Evolutionary conservation across 2,797 vertebrate genomes (phyloP), one percentile per base, ranked within the genome.

Genomic region (Halcyon badia): DNA sequence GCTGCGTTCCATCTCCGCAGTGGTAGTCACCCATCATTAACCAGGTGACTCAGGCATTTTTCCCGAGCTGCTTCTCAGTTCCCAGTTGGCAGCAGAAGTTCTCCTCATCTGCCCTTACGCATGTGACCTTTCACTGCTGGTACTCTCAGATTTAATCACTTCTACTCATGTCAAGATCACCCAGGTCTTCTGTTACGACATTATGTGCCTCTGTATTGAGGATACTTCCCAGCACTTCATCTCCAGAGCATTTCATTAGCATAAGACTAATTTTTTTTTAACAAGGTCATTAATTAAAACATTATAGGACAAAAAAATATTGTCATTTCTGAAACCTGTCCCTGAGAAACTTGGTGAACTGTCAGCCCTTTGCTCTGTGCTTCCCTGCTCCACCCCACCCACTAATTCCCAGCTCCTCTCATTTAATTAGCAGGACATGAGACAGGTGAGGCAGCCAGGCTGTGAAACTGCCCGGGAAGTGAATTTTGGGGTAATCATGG

Each of bases 231-330:
- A 89, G 48, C 25, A 49, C 44, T 89, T 51, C 18, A 3, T 77
- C 89, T 92, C 82, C 78, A 68, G 82, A 87, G 75, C 33, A 70
- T 71, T 94, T 89, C 66, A 94, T 94, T 93, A 94, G 75, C 78
- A 70, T 80, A 87, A 90, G 75, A 80, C 87, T 80, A 57, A 90
- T 89, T 92, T 87, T 95, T 95, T 87, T 87, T n/a, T 19, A 83
- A 14, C 71, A 92, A 92, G 84, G 84, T 89, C 81, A 35, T 78
- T 93, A 94, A 94, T 85, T 93, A 93, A 90, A 96, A 85, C 46
- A 82, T 82, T 69, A 58, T 70, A 90, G 33, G 56, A 89, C 58
- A 41, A 89, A 94, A 94, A 95, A 95, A 92, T 17, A 54, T 31
- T 41, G 46, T 72, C 54, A 68, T 80, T 72, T 48, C 86, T 49